These are phyloP conservation scores for Dasyornis broadbenti DNA, from an alignment of 2,113 vertebrate species.

Conservation along the genomic window DNA sequence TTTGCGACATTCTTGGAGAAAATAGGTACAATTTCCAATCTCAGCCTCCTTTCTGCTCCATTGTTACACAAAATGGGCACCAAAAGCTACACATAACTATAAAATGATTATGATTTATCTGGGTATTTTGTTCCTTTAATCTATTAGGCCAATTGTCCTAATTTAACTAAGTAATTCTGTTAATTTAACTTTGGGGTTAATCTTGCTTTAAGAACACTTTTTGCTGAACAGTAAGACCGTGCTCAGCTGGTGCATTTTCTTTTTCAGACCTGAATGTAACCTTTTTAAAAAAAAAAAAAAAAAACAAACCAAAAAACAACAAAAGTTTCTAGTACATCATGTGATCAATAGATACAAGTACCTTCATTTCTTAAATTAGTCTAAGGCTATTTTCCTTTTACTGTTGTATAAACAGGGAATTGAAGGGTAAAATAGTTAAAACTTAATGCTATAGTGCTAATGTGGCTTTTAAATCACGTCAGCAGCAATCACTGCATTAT, in stretches of 20 bases:
- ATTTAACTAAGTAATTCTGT: constrained; percentile 42
- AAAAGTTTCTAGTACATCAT: constrained; percentile 65
- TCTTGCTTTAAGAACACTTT: constrained; percentile 35
- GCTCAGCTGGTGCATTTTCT: neutral
- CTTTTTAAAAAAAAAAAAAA: neutral
- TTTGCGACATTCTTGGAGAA: neutral
- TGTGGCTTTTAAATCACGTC: constrained; percentile 89
- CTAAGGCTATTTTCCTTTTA: constrained; percentile 79
- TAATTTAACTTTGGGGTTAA: constrained; percentile 52
- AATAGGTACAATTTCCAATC: constrained; percentile 5
- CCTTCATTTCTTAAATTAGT: constrained; percentile 80
- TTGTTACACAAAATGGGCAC: constrained; percentile 19
- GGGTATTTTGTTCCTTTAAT: constrained; percentile 21
- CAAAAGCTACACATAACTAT: neutral
- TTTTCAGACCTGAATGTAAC: constrained; percentile 54
- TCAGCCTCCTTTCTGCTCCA: neutral
- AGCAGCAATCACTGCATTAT: constrained; percentile 89
- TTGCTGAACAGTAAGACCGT: neutral
- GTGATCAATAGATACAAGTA: constrained; percentile 74
- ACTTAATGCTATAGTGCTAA: constrained; percentile 87
- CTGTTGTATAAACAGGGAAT: constrained; percentile 86
- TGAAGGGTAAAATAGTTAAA: constrained; percentile 88
- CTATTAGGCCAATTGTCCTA: constrained; percentile 25
- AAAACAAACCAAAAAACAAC: neutral
- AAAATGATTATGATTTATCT: constrained; percentile 40